Conservation (phyloP, 2,888 invertebrate genomes). For the Yponomeuta cagnagella region DNA sequence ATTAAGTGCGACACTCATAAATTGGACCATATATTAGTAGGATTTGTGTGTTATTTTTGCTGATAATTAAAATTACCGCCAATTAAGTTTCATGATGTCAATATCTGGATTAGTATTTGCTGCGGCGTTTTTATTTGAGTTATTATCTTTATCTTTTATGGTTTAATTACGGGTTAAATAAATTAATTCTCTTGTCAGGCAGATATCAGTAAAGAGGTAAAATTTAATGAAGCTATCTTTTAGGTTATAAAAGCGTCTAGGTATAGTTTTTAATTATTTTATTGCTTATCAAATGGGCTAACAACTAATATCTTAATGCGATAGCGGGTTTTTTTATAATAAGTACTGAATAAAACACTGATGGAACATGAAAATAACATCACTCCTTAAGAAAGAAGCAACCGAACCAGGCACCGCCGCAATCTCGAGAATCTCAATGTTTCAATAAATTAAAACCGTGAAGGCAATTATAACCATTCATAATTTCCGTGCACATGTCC, state of each 20-base stretch:
- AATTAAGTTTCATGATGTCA: conserved; percentile 39
- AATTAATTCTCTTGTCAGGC: conserved; percentile 36
- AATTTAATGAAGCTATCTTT: conserved; percentile 36
- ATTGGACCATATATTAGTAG: conserved; percentile 29
- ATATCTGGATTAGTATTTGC: conserved; percentile 46
- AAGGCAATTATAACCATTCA: conserved; percentile 10
- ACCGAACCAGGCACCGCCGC: background rate
- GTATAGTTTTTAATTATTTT: conserved; percentile 15
- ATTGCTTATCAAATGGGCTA: conserved; percentile 11
- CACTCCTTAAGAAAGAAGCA: background rate
- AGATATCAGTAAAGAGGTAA: conserved; percentile 48
- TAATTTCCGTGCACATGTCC: conserved; percentile 15
- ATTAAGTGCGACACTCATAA: conserved; percentile 34
- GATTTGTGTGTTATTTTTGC: conserved; percentile 40
- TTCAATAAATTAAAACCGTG: conserved; percentile 6
- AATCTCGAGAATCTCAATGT: background rate
- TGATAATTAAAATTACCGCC: conserved; percentile 70
- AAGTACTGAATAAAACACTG: background rate
- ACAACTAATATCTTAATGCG: conserved; percentile 15
- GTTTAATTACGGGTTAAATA: conserved; percentile 64
- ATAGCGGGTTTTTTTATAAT: conserved; percentile 9
- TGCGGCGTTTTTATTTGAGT: conserved; percentile 50
- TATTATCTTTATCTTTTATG: conserved; percentile 66
- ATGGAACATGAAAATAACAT: background rate
- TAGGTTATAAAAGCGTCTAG: conserved; percentile 5